phyloP scores from a whole-genome alignment of 1,140 invertebrate genomes.

The Hesperophylax magnus region DNA sequence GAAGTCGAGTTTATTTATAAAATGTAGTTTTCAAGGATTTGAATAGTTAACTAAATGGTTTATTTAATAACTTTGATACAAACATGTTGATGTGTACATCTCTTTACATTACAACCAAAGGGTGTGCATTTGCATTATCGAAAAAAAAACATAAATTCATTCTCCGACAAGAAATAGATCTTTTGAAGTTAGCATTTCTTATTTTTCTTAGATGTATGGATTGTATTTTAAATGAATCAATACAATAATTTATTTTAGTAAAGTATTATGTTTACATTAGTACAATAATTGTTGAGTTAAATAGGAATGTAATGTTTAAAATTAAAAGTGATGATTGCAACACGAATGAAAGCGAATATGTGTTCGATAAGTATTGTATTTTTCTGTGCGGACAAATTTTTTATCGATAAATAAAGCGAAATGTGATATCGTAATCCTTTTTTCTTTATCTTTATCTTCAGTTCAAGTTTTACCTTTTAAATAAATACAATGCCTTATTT shows the following conservation, averaged over 20 bases:
- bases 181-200: constrained; percentile 41
- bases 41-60: too few species aligned
- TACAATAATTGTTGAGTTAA: constrained; percentile 57
- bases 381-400: constrained; percentile 16
- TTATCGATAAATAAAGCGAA: background rate
- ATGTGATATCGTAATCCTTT: background rate
- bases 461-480: background rate
- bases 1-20: too few species aligned
- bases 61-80: too few species aligned
- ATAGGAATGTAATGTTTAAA: constrained; percentile 52
- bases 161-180: constrained; percentile 19
- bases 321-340: constrained; percentile 45
- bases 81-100: too few species aligned
- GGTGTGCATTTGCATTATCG: too few species aligned
- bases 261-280: constrained; percentile 58
- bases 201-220: constrained; percentile 38
- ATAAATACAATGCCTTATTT: background rate
- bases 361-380: constrained; percentile 21
- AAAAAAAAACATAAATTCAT: background rate
- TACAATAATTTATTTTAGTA: constrained; percentile 58
- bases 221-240: constrained; percentile 48
- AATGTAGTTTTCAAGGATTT: too few species aligned
- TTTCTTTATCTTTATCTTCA: background rate
- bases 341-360: constrained; percentile 43
- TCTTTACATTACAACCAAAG: too few species aligned